These are phyloP conservation scores for Campoplex capitator DNA, from an alignment of 2,888 invertebrate genomes.

Conservation along the genomic window DNA sequence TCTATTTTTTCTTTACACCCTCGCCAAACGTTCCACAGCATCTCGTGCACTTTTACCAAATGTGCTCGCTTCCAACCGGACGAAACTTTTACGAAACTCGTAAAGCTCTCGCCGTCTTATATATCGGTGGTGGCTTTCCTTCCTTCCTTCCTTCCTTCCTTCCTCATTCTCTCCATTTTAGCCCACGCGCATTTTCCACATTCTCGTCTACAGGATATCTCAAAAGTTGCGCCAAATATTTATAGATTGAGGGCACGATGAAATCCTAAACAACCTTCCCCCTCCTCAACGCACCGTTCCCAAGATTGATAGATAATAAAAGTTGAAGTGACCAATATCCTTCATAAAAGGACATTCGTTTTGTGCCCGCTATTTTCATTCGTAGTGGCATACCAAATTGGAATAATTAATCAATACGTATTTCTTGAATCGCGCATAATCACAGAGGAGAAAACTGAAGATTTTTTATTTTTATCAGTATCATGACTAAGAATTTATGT, in stretches of 20 bases:
- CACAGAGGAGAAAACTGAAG: neutral
- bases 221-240: neutral
- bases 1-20: constrained; percentile 14
- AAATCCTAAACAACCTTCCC: neutral
- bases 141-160: constrained; percentile 46
- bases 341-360: neutral
- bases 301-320: neutral
- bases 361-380: too few relatives aligned
- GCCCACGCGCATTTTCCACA: constrained; percentile 13
- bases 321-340: neutral
- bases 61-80: constrained; percentile 56
- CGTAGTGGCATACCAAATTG: too few relatives aligned
- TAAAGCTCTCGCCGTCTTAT: constrained; percentile 61
- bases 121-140: constrained; percentile 45
- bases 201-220: neutral
- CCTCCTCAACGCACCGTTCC: neutral
- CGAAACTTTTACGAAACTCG: constrained; percentile 70
- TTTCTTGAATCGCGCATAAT: too few relatives aligned
- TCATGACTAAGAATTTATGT: neutral
- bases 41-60: constrained; percentile 55
- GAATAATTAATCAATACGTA: too few relatives aligned
- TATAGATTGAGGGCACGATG: neutral
- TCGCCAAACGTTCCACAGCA: constrained; percentile 11
- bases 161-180: constrained; percentile 24
- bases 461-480: neutral